A percentile compares a stretch with the other conserved stretches of the same genome.
phyloP scores from a whole-genome alignment of 2,113 vertebrate genomes.

The Emydocephalus ijimae region DNA sequence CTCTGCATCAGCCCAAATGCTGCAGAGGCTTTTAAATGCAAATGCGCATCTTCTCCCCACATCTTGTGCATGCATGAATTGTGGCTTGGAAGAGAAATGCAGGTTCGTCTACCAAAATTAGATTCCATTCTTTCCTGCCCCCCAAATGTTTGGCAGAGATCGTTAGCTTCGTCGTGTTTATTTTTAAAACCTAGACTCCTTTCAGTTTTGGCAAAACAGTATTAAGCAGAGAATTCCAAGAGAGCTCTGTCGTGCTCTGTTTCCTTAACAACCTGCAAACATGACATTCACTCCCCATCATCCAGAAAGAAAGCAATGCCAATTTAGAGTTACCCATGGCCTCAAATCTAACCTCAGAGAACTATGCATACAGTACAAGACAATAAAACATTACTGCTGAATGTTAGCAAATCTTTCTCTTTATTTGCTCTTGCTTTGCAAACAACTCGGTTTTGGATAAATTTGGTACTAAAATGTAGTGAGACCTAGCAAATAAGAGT shows the following conservation, averaged over 20 bases:
- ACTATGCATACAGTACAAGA: background rate
- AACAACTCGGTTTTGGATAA: background rate
- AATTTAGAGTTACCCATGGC: background rate
- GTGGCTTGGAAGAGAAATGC: background rate
- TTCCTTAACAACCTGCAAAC: constrained; percentile 31
- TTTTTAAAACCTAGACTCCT: constrained; percentile 37
- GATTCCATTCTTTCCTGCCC: constrained; percentile 38
- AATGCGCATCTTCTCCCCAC: background rate
- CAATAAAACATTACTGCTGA: background rate
- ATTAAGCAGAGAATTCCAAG: constrained; percentile 31
- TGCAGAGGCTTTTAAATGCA: background rate
- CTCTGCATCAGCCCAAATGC: background rate
- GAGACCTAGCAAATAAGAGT: background rate
- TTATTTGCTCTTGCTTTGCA: constrained; percentile 8
- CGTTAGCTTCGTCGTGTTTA: constrained; percentile 30
- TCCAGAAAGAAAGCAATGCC: constrained; percentile 35
- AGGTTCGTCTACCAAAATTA: background rate
- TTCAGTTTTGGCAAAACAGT: constrained; percentile 27
- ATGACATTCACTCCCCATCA: constrained; percentile 13
- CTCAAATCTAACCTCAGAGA: constrained; percentile 13
- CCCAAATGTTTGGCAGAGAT: background rate
- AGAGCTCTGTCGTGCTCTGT: background rate
- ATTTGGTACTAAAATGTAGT: background rate
- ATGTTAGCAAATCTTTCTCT: constrained; percentile 11
- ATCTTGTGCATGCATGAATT: background rate